Base-by-base conservation (phyloP, 2,113 vertebrate genomes). In the Pantherophis guttatus region DNA sequence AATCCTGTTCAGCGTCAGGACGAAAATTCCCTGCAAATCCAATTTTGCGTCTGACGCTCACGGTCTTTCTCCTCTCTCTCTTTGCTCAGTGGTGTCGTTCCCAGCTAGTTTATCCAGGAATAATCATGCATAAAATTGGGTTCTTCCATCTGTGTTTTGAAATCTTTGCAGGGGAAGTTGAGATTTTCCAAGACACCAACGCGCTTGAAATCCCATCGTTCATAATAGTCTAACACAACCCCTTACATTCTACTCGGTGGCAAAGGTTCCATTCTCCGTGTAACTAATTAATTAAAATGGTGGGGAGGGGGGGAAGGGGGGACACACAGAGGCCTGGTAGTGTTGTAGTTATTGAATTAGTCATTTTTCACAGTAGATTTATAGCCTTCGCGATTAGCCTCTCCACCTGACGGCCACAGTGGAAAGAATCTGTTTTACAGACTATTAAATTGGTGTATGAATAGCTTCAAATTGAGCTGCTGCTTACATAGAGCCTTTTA, bases 381-480 rank as follows among this genome's bases (percentile, higher is more conserved):
- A 94, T 93, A 94, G 91, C 53, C 19, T 86, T 94, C 21, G 33
- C 96, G 94, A 95, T 92, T 95, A 96, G 89, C 96, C 86, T 96
- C 94, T 94, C 93, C 95, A 95, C 95, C 95, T 96, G 94, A 96
- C 91, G 91, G 24, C 90, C 65, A 52, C n/a, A 94, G 91, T 62
- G 93, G 91, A 94, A 91, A 94, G 93, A 95, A 92, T 93, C 57
- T 53, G 29, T 96, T 95, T 96, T 96, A 91, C 92, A 93, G 95
- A 44, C 95, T 93, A 92, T 96, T 96, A 94, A 96, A 94, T 95
- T 94, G 94, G 90, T 91, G 65, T 96, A 57, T 95, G 94, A 95
- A 95, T 89, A 91, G 95, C 93, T 96, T 94, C 89, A 89, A 94
- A 94, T 96, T 93, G 95, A 97, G 92, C 92, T 92, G 70, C 93